A percentile compares a stretch with the other conserved stretches of the same genome.
These are phyloP conservation scores for Grus americana DNA, from an alignment of 2,113 vertebrate genomes.

Conservation along the genomic window DNA sequence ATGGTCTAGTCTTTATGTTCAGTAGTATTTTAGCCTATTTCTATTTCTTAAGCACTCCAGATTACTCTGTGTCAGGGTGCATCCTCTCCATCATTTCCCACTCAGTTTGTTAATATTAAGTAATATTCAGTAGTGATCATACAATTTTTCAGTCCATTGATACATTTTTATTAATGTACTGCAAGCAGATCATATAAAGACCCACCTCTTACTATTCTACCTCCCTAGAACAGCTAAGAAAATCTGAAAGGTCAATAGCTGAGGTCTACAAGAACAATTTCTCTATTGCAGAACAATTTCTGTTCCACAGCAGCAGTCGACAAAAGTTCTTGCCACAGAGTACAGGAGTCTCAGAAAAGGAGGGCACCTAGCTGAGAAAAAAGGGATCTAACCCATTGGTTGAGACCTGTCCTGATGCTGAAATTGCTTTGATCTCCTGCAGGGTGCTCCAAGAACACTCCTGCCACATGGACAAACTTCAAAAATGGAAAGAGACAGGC, in stretches of 20 bases:
- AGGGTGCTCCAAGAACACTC: not conserved
- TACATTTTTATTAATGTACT: not conserved
- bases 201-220: not conserved
- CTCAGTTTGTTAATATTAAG: not conserved
- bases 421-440: not conserved
- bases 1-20: not conserved
- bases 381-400: not conserved
- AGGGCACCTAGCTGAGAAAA: not conserved
- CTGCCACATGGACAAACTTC: not conserved
- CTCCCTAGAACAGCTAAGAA: not conserved
- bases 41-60: not conserved
- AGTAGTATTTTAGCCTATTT: not conserved
- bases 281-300: not conserved
- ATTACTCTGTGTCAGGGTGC: not conserved
- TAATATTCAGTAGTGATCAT: not conserved
- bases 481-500: not conserved
- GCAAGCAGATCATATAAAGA: not conserved
- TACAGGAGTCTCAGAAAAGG: not conserved
- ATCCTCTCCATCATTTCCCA: not conserved
- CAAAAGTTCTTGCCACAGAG: not conserved
- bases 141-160: not conserved
- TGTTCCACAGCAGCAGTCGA: not conserved
- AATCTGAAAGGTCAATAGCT: not conserved
- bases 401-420: not conserved
- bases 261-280: not conserved